phyloP scores from a whole-genome alignment of 2,797 vertebrate genomes.

The Crenichthys baileyi region DNA sequence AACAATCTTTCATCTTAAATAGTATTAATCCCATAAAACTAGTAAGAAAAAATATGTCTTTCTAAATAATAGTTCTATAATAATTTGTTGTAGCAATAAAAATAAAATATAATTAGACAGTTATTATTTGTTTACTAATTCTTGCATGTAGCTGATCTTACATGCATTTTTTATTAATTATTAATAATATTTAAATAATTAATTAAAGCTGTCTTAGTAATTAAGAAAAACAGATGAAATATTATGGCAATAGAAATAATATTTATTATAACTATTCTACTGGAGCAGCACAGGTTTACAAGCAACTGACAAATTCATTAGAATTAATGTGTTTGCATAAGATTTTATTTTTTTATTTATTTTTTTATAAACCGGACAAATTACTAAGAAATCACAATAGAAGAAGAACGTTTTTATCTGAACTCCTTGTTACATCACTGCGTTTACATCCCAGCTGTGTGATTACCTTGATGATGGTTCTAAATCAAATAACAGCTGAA shows the following conservation, averaged over 20 bases:
- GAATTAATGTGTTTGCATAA: background rate
- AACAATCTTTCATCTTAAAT: background rate
- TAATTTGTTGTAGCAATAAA: background rate
- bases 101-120: no score
- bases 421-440: background rate
- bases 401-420: background rate
- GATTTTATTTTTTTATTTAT: no score
- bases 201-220: background rate
- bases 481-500: slow-evolving; percentile 28
- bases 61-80: background rate
- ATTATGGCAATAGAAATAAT: no score
- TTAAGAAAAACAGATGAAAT: background rate
- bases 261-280: background rate
- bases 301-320: background rate
- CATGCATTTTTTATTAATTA: no score
- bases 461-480: slow-evolving; percentile 2
- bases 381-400: background rate
- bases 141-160: no score
- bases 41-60: background rate
- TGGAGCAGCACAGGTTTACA: background rate
- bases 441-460: background rate
- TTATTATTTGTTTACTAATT: no score
- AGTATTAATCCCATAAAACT: background rate
- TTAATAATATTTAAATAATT: background rate
- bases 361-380: background rate